These are phyloP conservation scores for Drosophila nigromelanica DNA, from an alignment of 1,140 invertebrate genomes.

Conservation along the genomic window DNA sequence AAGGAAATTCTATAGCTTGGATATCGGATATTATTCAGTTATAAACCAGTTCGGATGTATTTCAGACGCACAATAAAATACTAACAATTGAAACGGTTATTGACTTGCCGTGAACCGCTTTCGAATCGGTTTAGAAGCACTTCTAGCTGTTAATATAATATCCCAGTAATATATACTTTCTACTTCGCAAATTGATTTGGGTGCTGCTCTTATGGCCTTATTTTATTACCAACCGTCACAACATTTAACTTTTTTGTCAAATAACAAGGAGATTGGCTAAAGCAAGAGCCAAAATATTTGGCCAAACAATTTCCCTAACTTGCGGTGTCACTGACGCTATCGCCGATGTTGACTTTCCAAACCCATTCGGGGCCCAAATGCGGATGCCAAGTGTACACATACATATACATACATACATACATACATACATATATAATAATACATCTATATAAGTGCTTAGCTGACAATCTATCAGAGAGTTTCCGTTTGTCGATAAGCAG, in stretches of 20 bases:
- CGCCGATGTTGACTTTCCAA: slow-evolving; percentile 28
- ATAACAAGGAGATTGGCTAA: slow-evolving; percentile 6
- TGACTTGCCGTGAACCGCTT: background rate
- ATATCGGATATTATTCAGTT: too few relatives aligned
- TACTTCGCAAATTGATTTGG: background rate
- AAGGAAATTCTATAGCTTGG: too few relatives aligned
- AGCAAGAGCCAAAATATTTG: slow-evolving; percentile 38
- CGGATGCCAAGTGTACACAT: slow-evolving; percentile 22
- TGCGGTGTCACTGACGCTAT: slow-evolving; percentile 45
- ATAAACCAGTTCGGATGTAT: too few relatives aligned
- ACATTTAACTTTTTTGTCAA: slow-evolving; percentile 17
- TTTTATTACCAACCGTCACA: slow-evolving; percentile 1
- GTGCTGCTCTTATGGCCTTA: background rate
- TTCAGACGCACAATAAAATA: background rate
- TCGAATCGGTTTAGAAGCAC: background rate
- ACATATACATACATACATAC: background rate
- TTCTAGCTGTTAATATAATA: background rate
- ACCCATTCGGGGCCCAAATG: slow-evolving; percentile 20
- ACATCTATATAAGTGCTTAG: slow-evolving; percentile 38
- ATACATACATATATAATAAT: background rate
- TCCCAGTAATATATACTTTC: background rate
- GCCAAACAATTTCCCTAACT: slow-evolving; percentile 63
- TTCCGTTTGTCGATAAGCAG: slow-evolving; percentile 51
- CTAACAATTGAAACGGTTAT: background rate
- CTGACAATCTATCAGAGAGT: slow-evolving; percentile 58